Percentiles rank a stretch among this genome's conserved stretches.
phyloP scores from a whole-genome alignment of 2,113 vertebrate genomes.

The Rhadina sibilatrix region DNA sequence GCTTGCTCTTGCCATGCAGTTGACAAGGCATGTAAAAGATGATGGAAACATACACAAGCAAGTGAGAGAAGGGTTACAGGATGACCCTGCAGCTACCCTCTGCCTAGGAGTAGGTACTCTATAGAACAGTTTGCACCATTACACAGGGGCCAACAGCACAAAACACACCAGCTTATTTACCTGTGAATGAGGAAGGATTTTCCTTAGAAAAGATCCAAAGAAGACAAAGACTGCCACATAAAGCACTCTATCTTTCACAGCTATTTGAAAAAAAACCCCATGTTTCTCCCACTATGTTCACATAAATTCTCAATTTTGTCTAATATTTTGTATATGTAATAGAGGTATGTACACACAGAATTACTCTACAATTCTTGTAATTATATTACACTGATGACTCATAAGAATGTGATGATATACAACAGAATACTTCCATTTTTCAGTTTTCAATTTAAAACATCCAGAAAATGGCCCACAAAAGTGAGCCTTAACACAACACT shows the following conservation, averaged over 20 bases:
- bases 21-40: background rate
- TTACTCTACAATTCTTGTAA: background rate
- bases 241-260: background rate
- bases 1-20: background rate
- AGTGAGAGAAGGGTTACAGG: background rate
- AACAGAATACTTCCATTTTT: background rate
- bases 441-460: constrained; percentile 45
- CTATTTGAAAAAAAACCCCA: background rate
- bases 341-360: background rate
- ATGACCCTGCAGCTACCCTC: background rate
- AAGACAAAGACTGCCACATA: background rate
- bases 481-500: background rate
- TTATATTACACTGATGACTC: constrained; percentile 44
- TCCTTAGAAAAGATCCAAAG: background rate
- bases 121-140: background rate
- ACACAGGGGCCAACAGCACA: background rate
- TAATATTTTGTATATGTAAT: background rate
- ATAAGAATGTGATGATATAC: constrained; percentile 12
- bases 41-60: background rate
- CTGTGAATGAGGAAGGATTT: background rate
- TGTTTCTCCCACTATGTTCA: background rate
- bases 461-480: constrained; percentile 7
- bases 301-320: background rate
- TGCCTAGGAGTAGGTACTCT: background rate
- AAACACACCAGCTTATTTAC: background rate